Percentiles rank a stretch among this genome's conserved stretches.
These are phyloP conservation scores for Ancistrus triradiatus DNA, from an alignment of 2,113 vertebrate species.

Conservation along the genomic window DNA sequence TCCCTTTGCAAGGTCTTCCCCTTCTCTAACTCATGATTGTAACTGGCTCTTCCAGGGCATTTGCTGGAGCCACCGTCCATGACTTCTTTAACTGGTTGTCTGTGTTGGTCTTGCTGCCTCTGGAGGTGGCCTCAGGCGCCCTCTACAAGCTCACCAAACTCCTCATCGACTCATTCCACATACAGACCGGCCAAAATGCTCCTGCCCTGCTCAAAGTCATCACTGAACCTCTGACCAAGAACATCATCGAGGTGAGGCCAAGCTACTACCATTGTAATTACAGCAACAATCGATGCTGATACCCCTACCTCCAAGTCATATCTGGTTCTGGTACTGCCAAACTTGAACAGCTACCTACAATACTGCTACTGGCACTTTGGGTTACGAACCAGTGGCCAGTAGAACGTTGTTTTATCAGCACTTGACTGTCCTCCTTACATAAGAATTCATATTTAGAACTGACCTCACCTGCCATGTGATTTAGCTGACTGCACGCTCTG, in stretches of 20 bases:
- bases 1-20: background rate
- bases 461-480: background rate
- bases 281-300: too few species aligned
- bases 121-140: slow-evolving; percentile 80
- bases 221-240: slow-evolving; percentile 87
- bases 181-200: slow-evolving; percentile 82
- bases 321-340: too few species aligned
- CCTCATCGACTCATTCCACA: slow-evolving; percentile 77
- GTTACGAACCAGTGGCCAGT: too few species aligned
- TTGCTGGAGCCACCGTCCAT: slow-evolving; percentile 89
- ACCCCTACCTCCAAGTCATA: too few species aligned
- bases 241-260: slow-evolving; percentile 83
- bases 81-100: slow-evolving; percentile 99
- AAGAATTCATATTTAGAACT: too few species aligned
- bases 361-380: too few species aligned
- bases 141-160: slow-evolving; percentile 77
- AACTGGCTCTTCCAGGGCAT: slow-evolving; percentile 71
- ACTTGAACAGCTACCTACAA: too few species aligned
- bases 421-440: too few species aligned
- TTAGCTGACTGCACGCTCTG: too few species aligned
- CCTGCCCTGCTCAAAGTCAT: slow-evolving; percentile 92
- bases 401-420: too few species aligned
- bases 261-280: too few species aligned
- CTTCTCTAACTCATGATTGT: background rate
- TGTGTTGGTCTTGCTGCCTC: slow-evolving; percentile 79